Percentiles rank a stretch among this genome's conserved stretches.
These are phyloP conservation scores for Acrobasis suavella DNA, from an alignment of 2,888 invertebrate genomes.

Conservation along the genomic window DNA sequence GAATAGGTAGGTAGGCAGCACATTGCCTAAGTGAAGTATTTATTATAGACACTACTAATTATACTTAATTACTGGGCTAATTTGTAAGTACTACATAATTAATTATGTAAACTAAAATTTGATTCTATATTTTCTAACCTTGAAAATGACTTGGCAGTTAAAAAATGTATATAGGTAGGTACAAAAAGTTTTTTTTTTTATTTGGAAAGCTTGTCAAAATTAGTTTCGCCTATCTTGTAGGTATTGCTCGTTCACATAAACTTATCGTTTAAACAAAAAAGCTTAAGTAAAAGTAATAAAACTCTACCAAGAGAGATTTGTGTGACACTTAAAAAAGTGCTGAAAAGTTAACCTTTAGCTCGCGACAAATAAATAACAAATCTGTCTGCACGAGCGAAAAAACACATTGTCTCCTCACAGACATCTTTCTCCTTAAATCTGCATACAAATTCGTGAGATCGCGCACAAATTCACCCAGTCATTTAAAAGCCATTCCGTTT, in stretches of 20 bases:
- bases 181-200: too few relatives aligned
- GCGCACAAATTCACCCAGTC: constrained; percentile 76
- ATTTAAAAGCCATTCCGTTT: constrained; percentile 77
- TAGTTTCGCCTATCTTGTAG: too few relatives aligned
- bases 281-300: constrained; percentile 29
- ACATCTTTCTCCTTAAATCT: constrained; percentile 74
- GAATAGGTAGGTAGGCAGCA: too few relatives aligned
- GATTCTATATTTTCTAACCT: too few relatives aligned
- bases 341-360: constrained; percentile 38
- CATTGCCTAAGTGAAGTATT: too few relatives aligned
- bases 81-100: too few relatives aligned
- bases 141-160: too few relatives aligned
- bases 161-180: too few relatives aligned
- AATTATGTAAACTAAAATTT: too few relatives aligned
- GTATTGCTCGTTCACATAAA: neutral
- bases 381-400: constrained; percentile 65
- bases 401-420: constrained; percentile 64
- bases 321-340: constrained; percentile 24
- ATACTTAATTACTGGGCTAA: too few relatives aligned
- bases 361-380: constrained; percentile 62
- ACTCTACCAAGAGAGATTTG: constrained; percentile 14
- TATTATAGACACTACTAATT: too few relatives aligned
- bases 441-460: constrained; percentile 77
- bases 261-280: neutral
- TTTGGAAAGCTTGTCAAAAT: too few relatives aligned